Base-by-base conservation (phyloP, 2,113 vertebrate species). In the Globicephala melas region DNA sequence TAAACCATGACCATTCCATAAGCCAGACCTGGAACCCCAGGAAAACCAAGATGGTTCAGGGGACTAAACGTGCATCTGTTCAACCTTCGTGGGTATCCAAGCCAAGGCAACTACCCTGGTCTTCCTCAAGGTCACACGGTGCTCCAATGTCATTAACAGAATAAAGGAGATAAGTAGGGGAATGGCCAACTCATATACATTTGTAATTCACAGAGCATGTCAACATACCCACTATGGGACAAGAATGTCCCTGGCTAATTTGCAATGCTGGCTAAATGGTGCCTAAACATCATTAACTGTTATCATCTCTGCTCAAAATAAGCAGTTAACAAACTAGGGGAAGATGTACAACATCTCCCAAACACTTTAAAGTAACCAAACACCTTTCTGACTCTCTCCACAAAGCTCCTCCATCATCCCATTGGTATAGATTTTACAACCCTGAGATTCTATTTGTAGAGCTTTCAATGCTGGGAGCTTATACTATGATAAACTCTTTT, bases 361-460 rank as follows among this genome's bases (percentile, higher is more conserved):
- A 97, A 85, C 26, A 74, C 41, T 55, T 83, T 31, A 58, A 91
- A 93, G 96, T 60, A 82, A 96, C 44, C 50, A 55, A 89, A 65
- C 47, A 36, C 26, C 77, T 74, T 80, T 89, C 82, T 87, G 85
- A 68, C 53, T 74, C 63, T 36, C 12, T 21, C 70, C 44, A 36
- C 17, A 33, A 67, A 82, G 25, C 11, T 58, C 31, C 33, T 26
- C 62, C 28, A 71, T 62, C 50, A 65, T 10, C 36, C 28, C 41
- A 50, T 21, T 33, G 74, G 58, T 74, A 2, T 6, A 80, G 86
- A 90, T 10, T 33, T 60, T 41, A 94, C 13, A 92, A 13, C 23
- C 21, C 12, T 31, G 28, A 71, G 36, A 55, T 55, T 13, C 73
- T 92, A 38, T 81, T 77, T 73, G 90, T 74, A 44, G 60, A 71